phyloP scores from a whole-genome alignment of 2,888 invertebrate species.

The Dicycla oo region DNA sequence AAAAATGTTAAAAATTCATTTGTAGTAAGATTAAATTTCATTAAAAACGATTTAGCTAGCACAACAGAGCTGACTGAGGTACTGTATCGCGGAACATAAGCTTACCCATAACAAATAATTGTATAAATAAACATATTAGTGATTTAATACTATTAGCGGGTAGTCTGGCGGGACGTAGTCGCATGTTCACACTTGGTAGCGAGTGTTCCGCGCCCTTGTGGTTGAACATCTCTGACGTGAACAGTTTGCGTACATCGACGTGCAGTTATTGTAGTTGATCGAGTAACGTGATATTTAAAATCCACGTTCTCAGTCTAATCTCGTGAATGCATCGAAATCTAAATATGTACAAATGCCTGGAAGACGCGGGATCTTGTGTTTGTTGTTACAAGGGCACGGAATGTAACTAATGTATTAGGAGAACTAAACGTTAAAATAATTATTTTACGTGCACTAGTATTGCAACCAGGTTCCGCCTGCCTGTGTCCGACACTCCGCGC shows the following conservation, averaged over 20 bases:
- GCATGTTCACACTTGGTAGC: constrained; percentile 49
- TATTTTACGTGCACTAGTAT: constrained; percentile 43
- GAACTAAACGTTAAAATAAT: constrained; percentile 45
- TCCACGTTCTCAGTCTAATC: constrained; percentile 58
- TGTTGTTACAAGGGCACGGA: constrained; percentile 58
- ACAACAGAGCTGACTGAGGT: constrained; percentile 56
- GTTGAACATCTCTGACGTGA: constrained; percentile 14
- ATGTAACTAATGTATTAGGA: constrained; percentile 36
- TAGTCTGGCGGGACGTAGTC: constrained; percentile 73
- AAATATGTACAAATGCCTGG: constrained; percentile 57
- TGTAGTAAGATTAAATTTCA: constrained; percentile 75
- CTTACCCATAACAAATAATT: constrained; percentile 69
- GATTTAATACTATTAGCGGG: constrained; percentile 74
- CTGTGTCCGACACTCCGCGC: constrained; percentile 63
- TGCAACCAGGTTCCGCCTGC: constrained; percentile 67
- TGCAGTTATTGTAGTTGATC: constrained; percentile 54
- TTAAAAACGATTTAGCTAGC: constrained; percentile 62
- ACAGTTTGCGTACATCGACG: constrained; percentile 33
- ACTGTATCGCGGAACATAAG: constrained; percentile 64
- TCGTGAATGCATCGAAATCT: constrained; percentile 56
- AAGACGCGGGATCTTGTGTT: constrained; percentile 58
- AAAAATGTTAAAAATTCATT: constrained; percentile 80
- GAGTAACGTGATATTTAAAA: constrained; percentile 48
- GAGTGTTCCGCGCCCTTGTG: constrained; percentile 57
- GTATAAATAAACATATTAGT: constrained; percentile 73